Base-by-base conservation (phyloP, 2,888 invertebrate genomes). In the Dynastes maya region DNA sequence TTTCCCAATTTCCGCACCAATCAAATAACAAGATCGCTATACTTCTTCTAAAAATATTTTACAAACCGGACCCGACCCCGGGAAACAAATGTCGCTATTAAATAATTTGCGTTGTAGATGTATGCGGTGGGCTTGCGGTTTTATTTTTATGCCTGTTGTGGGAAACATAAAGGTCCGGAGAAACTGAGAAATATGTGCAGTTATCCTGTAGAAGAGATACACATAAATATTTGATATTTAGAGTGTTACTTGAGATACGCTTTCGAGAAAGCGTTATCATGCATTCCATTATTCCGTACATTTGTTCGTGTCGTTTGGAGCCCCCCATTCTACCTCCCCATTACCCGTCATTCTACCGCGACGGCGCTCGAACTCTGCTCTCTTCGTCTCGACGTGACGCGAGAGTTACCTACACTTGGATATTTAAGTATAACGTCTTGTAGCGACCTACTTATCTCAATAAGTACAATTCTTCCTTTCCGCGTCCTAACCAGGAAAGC, bases 181-280 rank as follows among this genome's bases (percentile, higher is more conserved):
- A 64, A 65, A 65, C 71, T 64, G 78, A 78, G 74, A 78, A 72
- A 78, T 78, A 78, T 72, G 74, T 65, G 78, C 78, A 78, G 78
- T 78, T 78, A 78, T 64, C 72, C 78, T 37, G 65, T 55, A 61
- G 77, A 72, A 74, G 78, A 78, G 78, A 78, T 78, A 72, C 74
- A 64, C 78, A 72, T 78, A 78, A 78, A 78, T 78, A 78, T 78
- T 78, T 78, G 72, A 78, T 78, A 78, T 78, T 78, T 78, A 58
- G 65, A 65, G 72, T 74, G 72, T 74, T 74, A 74, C 72, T 74
- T 49, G 61, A 72, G 72, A 72, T 74, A 74, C 72, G 72, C 45
- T 61, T 74, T 74, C 72, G 72, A 74, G 72, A 74, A 74, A 74
- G 72, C 72, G 72, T 74, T 74, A 74, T 74, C 72, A 61, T 74